Percentiles rank a stretch among this genome's conserved stretches.
phyloP scores from a whole-genome alignment of 2,888 invertebrate species.

The Acanthosepion esculentum region DNA sequence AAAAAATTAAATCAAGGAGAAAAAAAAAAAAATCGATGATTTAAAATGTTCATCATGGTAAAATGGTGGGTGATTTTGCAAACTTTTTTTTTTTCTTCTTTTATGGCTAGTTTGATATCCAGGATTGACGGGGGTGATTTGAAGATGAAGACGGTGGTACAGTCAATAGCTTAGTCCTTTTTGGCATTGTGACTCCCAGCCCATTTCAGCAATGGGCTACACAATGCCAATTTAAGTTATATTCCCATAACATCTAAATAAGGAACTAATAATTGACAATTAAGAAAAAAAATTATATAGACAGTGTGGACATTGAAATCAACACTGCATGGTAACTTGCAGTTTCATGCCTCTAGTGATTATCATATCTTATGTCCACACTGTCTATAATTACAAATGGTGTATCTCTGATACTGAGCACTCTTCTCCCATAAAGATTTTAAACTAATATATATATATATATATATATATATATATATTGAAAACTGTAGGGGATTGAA shows the following conservation, averaged over 20 bases:
- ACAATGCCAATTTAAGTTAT: neutral
- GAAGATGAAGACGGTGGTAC: neutral
- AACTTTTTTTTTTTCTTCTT: neutral
- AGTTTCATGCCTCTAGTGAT: too few species aligned
- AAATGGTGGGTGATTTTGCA: neutral
- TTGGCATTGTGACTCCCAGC: neutral
- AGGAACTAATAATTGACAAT: neutral
- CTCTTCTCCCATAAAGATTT: too few species aligned
- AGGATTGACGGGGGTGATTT: neutral
- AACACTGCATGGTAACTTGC: too few species aligned
- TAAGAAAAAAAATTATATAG: neutral
- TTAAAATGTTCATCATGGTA: neutral
- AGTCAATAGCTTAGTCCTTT: neutral
- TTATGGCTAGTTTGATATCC: neutral
- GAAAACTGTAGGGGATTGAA: too few species aligned
- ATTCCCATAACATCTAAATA: neutral
- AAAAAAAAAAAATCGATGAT: too few species aligned
- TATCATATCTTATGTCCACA: too few species aligned
- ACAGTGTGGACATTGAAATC: too few species aligned
- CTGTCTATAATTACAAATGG: too few species aligned
- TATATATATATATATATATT: neutral
- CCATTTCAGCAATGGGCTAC: neutral
- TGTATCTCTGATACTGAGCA: too few species aligned
- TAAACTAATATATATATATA: neutral
- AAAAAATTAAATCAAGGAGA: neutral